Conservation (phyloP, 2,888 invertebrate genomes). For the Rosalia funebris region DNA sequence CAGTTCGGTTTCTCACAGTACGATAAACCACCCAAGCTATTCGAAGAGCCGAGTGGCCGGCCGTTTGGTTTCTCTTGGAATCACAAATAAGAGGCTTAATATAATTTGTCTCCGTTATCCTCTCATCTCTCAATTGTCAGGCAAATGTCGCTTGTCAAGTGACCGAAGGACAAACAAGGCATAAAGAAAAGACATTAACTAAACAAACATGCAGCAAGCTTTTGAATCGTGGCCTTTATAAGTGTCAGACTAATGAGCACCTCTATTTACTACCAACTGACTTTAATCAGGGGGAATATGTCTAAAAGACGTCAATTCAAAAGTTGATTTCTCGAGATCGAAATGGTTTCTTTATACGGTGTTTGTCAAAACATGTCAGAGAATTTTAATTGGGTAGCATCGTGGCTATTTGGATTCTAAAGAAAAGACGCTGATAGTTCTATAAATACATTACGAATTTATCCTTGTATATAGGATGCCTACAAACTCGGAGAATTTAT, state of each 20-base stretch:
- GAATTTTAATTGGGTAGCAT: too few species aligned
- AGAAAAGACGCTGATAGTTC: too few species aligned
- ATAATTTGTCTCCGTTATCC: slow-evolving; percentile 52
- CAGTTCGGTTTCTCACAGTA: background rate
- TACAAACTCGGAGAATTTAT: too few species aligned
- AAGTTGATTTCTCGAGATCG: too few species aligned
- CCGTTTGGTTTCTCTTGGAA: slow-evolving; percentile 19
- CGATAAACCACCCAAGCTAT: slow-evolving; percentile 27
- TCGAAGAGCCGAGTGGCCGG: background rate
- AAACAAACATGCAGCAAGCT: slow-evolving; percentile 40
- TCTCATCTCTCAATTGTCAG: slow-evolving; percentile 52
- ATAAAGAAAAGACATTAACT: slow-evolving; percentile 48
- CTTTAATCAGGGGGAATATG: slow-evolving; percentile 1
- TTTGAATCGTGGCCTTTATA: slow-evolving; percentile 38
- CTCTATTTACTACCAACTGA: slow-evolving; percentile 3
- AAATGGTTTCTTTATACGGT: too few species aligned
- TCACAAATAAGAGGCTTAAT: slow-evolving; percentile 48
- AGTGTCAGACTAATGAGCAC: slow-evolving; percentile 31
- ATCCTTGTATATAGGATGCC: too few species aligned
- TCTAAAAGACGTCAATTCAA: background rate
- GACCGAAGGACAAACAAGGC: slow-evolving; percentile 48
- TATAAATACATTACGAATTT: too few species aligned
- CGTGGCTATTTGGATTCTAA: too few species aligned
- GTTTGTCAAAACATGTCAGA: too few species aligned
- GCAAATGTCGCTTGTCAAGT: slow-evolving; percentile 47